Conservation (phyloP, 2,113 vertebrate genomes). For the Lycaon pictus region DNA sequence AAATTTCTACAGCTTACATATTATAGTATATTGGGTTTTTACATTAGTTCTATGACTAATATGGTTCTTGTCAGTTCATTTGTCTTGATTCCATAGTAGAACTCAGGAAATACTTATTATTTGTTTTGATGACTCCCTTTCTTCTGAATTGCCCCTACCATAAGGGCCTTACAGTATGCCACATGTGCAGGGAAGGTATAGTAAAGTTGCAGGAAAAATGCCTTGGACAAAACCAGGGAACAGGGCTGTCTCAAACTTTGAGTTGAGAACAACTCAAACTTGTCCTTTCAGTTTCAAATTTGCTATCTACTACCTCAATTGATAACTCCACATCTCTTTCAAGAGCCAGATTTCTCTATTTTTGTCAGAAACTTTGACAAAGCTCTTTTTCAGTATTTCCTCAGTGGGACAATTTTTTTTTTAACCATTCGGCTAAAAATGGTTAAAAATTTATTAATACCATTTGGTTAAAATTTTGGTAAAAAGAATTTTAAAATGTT, state of each 20-base stretch:
- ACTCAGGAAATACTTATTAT: background rate
- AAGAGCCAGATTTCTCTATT: background rate
- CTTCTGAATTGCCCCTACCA: accelerated
- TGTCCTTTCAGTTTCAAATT: background rate
- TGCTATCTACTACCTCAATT: background rate
- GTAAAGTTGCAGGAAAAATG: background rate
- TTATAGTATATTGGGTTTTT: background rate
- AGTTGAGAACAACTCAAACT: too few species aligned
- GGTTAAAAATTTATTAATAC: too few species aligned
- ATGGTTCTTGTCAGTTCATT: background rate
- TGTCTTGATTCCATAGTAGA: background rate
- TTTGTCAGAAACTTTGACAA: background rate
- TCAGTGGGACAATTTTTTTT: background rate
- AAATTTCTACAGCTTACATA: background rate
- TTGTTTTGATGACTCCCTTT: background rate
- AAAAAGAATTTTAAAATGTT: too few species aligned
- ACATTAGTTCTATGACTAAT: background rate
- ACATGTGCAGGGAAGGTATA: background rate
- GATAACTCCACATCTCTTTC: background rate
- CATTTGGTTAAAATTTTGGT: too few species aligned
- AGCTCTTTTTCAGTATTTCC: background rate
- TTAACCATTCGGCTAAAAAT: background rate
- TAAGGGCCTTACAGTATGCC: background rate
- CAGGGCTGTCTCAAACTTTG: background rate
- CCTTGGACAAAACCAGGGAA: background rate